Evolutionary conservation across 2,113 vertebrate species (phyloP).

Genomic region (Brachirus orientalis): DNA sequence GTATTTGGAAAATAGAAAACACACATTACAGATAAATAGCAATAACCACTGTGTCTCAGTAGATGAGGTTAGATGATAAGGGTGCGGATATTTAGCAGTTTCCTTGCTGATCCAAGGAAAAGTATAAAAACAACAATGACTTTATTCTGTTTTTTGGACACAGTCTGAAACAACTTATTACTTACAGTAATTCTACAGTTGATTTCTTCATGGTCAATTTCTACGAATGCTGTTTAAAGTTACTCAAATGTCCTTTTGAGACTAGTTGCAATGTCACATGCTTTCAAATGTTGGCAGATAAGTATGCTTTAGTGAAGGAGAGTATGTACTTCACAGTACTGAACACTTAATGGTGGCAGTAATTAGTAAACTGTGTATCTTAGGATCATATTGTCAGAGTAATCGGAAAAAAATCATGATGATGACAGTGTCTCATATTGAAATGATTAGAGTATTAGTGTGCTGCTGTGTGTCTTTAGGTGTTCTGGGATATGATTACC

Average conservation of each 20-base stretch:
- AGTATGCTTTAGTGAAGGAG: neutral
- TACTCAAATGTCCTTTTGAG: neutral
- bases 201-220: neutral
- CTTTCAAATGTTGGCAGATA: neutral
- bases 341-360: slow-evolving; percentile 11
- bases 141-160: neutral
- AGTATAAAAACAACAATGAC: neutral
- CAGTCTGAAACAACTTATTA: too few species aligned
- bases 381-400: slow-evolving; percentile 20
- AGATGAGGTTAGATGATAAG: neutral
- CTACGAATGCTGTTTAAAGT: neutral
- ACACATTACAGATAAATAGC: neutral
- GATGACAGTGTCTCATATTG: slow-evolving; percentile 33
- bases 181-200: neutral
- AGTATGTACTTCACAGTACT: neutral
- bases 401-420: slow-evolving; percentile 36
- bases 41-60: neutral
- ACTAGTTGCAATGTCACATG: neutral
- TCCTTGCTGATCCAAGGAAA: too few species aligned
- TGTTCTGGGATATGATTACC: slow-evolving; percentile 54
- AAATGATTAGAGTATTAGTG: slow-evolving; percentile 24
- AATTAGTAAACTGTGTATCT: slow-evolving; percentile 17
- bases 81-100: neutral
- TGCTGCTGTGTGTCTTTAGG: slow-evolving; percentile 40
- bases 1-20: neutral